Conservation (phyloP, 92 coral and sea anemone species). For the Epizoanthus ramosus region DNA sequence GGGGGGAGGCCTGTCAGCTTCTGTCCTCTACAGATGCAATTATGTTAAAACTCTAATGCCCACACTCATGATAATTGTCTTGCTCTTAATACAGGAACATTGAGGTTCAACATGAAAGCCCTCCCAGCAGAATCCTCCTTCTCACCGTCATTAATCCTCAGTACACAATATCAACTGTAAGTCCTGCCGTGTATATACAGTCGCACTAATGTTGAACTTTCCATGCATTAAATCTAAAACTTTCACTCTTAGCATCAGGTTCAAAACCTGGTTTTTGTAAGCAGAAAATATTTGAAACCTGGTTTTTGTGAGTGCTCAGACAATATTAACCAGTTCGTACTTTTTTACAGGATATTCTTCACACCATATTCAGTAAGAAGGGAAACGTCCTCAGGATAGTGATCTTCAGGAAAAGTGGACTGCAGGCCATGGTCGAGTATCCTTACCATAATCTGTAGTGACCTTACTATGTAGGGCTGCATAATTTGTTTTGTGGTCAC, state of each 20-base stretch:
- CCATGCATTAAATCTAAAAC: background rate
- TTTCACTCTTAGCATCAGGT: background rate
- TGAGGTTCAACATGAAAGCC: constrained; percentile 67
- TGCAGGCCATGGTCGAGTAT: constrained; percentile 99
- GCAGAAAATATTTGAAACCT: background rate
- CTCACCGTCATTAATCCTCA: constrained; percentile 91
- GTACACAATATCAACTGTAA: constrained; percentile 89
- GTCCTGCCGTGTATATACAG: constrained; percentile 4
- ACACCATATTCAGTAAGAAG: constrained; percentile 90
- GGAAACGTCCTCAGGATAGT: constrained; percentile 90
- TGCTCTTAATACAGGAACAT: constrained; percentile 57
- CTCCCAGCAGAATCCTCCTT: constrained; percentile 75
- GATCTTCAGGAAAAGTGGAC: constrained; percentile 88
- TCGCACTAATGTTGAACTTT: background rate
- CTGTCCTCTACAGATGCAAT: too few species aligned
- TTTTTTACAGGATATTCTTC: constrained; percentile 79
- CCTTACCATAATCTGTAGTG: constrained; percentile 51
- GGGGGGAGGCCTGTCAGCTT: too few species aligned
- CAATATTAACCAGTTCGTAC: background rate
- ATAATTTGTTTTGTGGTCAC: too few species aligned
- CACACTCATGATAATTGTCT: too few species aligned
- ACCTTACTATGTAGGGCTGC: background rate
- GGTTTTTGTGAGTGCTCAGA: too few species aligned
- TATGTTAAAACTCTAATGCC: too few species aligned
- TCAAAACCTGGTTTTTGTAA: background rate